Evolutionary conservation across 2,113 vertebrate genomes (phyloP), one percentile per base, ranked within the genome.

Genomic region (Charina bottae): DNA sequence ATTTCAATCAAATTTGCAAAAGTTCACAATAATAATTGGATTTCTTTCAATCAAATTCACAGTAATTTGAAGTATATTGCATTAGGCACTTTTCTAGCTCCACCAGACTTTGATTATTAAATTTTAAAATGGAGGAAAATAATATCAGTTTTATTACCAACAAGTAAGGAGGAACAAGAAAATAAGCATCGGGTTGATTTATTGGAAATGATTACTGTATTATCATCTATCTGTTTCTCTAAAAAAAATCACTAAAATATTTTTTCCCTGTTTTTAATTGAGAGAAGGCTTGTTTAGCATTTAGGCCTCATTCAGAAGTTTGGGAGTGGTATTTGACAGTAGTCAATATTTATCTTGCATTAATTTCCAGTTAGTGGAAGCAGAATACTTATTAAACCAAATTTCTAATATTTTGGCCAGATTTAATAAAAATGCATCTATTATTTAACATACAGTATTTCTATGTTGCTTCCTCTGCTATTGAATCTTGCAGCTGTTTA

Each of bases 111-210:
- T 49, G 68, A 83, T 59, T n/a, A 49, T 88, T 37, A 92, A 37
- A 11, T 21, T 83, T 24, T 37, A 68, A 68, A 68, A 58, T 19
- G 13, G 4, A 64, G 21, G 0, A 0, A 0, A 17, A 83, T 9
- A 83, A 3, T 33, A 59, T 90, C 28, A 85, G 19, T 85, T 42
- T 60, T 85, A 53, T 26, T 58, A n/a, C 0, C 9, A 28, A 21
- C 60, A 90, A 62, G 10, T 6, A 55, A 54, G 11, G 24, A n/a
- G 26, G 64, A 42, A 24, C 46, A 37, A 86, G 85, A 90, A 46
- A 85, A 90, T 42, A 10, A 10, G 33, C 9, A 8, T 12, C 21
- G n/a, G 17, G 49, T 15, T 90, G 3, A 83, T 19, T 83, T 46
- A 90, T 28, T 26, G 33, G 19, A 59, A 90, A 78, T 33, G 60